phyloP scores from a whole-genome alignment of 2,888 invertebrate genomes.

The Agrotis exclamationis region DNA sequence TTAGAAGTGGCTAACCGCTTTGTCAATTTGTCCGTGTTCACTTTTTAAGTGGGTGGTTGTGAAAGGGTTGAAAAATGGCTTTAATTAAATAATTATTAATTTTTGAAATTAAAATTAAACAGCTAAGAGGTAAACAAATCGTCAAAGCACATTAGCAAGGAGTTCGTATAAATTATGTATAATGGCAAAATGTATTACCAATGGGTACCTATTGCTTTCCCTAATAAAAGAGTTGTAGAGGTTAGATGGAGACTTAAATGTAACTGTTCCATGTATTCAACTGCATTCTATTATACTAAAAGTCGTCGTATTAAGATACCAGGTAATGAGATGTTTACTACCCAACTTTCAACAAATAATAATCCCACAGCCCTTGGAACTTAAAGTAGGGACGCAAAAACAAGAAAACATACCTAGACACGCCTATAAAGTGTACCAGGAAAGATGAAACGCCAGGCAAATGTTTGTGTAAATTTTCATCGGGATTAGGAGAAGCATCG shows the following conservation, averaged over 20 bases:
- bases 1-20: slow-evolving; percentile 32
- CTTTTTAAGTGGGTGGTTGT: slow-evolving; percentile 24
- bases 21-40: slow-evolving; percentile 37
- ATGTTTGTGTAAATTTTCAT: slow-evolving; percentile 62
- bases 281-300: too few species aligned
- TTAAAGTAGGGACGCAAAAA: slow-evolving; percentile 26
- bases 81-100: slow-evolving; percentile 10
- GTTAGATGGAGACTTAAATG: too few species aligned
- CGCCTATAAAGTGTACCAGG: slow-evolving; percentile 6
- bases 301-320: too few species aligned
- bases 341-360: slow-evolving; percentile 4
- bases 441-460: slow-evolving; percentile 53
- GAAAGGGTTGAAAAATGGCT: slow-evolving; percentile 14
- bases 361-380: neutral
- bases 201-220: too few species aligned
- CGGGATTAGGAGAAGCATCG: slow-evolving; percentile 57
- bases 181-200: too few species aligned
- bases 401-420: slow-evolving; percentile 32
- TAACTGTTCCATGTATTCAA: too few species aligned
- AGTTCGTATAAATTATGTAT: too few species aligned
- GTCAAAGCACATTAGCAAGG: neutral
- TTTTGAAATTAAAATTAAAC: neutral
- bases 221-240: too few species aligned
- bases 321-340: neutral
- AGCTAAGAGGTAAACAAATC: neutral